Evolutionary conservation across 2,113 vertebrate species (phyloP).

Genomic region (Vulpes vulpes): DNA sequence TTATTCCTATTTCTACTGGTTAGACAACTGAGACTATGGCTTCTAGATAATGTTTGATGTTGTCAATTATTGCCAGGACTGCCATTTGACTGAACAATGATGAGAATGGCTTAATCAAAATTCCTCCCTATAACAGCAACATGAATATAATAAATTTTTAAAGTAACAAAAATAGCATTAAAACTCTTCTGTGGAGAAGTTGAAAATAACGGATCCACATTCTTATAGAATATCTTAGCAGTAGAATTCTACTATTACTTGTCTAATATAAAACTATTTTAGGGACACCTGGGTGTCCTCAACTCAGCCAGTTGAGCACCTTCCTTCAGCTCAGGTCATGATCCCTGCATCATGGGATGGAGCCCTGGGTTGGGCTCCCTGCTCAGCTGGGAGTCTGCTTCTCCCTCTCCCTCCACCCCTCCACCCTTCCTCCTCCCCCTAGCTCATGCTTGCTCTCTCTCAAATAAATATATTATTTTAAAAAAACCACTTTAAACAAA

Average conservation of each 20-base stretch:
- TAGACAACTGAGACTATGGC: neutral
- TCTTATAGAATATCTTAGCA: neutral
- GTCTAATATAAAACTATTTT: neutral
- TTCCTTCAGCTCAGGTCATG: neutral
- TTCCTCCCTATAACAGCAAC: neutral
- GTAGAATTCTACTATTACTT: neutral
- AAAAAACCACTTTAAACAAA: neutral
- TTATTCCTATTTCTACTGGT: neutral
- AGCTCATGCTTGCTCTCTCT: too few species aligned
- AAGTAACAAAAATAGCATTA: conserved; percentile 15
- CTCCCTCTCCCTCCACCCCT: too few species aligned
- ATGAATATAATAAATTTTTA: neutral
- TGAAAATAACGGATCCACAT: neutral
- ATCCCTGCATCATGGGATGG: neutral
- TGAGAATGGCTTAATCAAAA: neutral
- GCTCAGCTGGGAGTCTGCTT: neutral
- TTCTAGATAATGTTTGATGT: neutral
- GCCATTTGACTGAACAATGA: neutral
- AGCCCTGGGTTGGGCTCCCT: neutral
- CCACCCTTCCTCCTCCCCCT: too few species aligned
- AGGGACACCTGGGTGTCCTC: neutral
- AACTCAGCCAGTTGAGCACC: neutral
- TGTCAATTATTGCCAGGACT: neutral
- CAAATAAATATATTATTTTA: neutral
- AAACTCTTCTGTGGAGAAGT: neutral